Evolutionary conservation across 2,797 vertebrate species (phyloP), one percentile per base, ranked within the genome.

Genomic region (Rhinella marina): DNA sequence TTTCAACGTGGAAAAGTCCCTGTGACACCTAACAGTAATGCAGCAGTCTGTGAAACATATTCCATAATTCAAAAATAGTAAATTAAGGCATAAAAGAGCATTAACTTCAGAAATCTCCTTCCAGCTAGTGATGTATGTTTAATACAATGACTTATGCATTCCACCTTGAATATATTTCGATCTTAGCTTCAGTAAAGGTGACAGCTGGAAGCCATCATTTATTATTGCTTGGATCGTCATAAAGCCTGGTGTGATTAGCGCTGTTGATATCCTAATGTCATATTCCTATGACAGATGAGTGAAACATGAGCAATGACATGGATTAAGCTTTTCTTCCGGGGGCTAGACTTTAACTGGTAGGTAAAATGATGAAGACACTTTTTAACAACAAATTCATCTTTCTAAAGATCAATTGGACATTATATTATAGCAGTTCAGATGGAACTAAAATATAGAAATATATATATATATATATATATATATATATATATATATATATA

Each of bases 171-270:
- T 3, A 81, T n/a, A 81, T 81, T 41, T 81, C 27, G 7, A 41
- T 29, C 48, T 61, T 21, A 62, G 10, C 56, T 23, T 29, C 3
- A 23, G 56, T 61, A 23, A 75, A 81, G 56, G 27, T 23, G 19
- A 32, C 78, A 81, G 57, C 27, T 81, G 57, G 78, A 23, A 61
- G 78, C 27, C 21, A 61, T 81, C 11, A 81, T 81, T 21, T 62
- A 61, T 48, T 61, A 23, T 32, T 32, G 56, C 14, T 19, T 41
- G 54, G 29, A 81, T 81, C 17, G 21, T 16, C 29, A 75, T 59
- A 14, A 56, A 57, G 19, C 54, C 57, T 80, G 13, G n/a, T 78
- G 77, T 29, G 25, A 29, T 59, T 61, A 59, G 21, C 32, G 41
- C 29, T 61, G 17, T 12, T 80, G 2, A 62, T 13, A 48, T 56